Base-by-base conservation (phyloP, 2,113 vertebrate species). In the Callaeas wilsoni region DNA sequence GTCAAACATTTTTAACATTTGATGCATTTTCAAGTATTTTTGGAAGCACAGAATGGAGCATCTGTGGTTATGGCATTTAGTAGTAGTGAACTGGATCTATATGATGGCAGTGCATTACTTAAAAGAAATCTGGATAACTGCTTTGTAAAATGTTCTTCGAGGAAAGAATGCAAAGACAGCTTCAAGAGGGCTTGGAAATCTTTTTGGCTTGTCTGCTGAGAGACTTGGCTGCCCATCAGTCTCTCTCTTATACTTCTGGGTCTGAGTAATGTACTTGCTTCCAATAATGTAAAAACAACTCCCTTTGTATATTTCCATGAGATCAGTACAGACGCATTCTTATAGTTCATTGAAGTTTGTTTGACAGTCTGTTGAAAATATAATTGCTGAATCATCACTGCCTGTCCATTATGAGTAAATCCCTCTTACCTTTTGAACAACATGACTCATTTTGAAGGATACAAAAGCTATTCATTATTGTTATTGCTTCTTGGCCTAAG, bases 361-460 rank as follows among this genome's bases (percentile, higher is more conserved):
- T 27, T 76, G 93, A 91, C 78, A 80, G 57, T 87, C 67, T 65
- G 57, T 67, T 97, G 91, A 94, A 90, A 93, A 91, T 57, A 37
- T 84, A 91, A 85, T 44, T 91, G 91, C 81, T 96, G 95, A 95
- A 75, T 94, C 89, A 96, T 60, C 81, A 65, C 70, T 87, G 89
- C 69, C 77, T 91, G 81, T 76, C 68, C 81, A 55, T 93, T 95
- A 60, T 89, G 87, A 89, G 32, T 68, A 91, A 97, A 95, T 50
- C 57, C n/a, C 84, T 65, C 84, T 65, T 87, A 97, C 94, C 91
- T 94, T 96, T 91, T 89, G 78, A 91, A 85, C 46, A 95, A 75
- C 78, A 52, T 83, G 53, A 96, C 62, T 96, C 62, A 90, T 91
- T 96, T 85, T 91, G 84, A 94, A 85, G 57, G 67, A 62, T 26